phyloP scores from a whole-genome alignment of 2,888 invertebrate genomes.

The Reticulitermes lucifugus region DNA sequence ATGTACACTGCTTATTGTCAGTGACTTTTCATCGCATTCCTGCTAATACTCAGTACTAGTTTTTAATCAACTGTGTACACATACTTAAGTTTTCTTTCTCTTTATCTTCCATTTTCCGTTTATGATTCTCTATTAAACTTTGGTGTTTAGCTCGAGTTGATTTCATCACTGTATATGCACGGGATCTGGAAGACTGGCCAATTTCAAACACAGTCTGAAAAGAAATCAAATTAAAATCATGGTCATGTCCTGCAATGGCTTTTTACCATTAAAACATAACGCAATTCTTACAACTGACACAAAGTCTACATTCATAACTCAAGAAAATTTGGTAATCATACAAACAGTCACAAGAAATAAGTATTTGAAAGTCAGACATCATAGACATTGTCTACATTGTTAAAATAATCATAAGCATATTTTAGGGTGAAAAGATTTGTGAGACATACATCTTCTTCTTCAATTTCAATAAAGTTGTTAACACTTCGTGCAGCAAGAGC shows the following conservation, averaged over 20 bases:
- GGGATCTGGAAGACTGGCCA: conserved; percentile 82
- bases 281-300: neutral
- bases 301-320: neutral
- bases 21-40: no score
- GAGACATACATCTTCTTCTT: no score
- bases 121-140: conserved; percentile 67
- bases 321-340: neutral
- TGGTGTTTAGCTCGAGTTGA: conserved; percentile 82
- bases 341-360: no score
- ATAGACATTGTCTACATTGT: no score
- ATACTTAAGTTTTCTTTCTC: conserved; percentile 53
- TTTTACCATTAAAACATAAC: neutral
- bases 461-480: no score
- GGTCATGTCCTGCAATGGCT: no score
- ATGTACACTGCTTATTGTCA: no score
- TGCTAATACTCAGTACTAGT: no score
- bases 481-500: no score
- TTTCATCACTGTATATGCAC: conserved; percentile 87
- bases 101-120: conserved; percentile 62
- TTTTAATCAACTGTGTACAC: neutral
- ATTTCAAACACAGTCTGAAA: conserved; percentile 94
- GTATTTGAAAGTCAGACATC: no score
- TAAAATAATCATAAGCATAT: no score
- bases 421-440: no score
- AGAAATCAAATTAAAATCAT: conserved; percentile 48